phyloP scores from a whole-genome alignment of 1,140 invertebrate species.

The Cyclargus thomasi region DNA sequence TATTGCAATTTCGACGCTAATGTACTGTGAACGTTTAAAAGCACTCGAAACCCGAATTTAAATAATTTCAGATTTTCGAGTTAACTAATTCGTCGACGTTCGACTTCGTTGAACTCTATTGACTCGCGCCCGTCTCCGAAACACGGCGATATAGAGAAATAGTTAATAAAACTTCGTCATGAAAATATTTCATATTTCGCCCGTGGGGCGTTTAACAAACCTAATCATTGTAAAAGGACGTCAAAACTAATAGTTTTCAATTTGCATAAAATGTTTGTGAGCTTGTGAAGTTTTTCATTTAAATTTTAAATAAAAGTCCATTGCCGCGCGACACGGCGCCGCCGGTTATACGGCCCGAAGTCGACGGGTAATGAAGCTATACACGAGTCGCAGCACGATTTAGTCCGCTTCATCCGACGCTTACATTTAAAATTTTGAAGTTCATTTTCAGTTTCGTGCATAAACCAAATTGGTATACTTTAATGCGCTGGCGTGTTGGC shows the following conservation, averaged over 20 bases:
- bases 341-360: not conserved
- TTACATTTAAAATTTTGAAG: constrained; percentile 13
- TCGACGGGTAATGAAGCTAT: not conserved
- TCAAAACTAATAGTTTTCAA: constrained; percentile 15
- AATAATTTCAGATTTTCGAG: not conserved
- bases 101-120: not conserved
- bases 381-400: constrained; percentile 3
- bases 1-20: constrained; percentile 23
- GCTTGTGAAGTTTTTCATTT: constrained; percentile 13
- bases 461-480: constrained; percentile 2
- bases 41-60: not conserved
- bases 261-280: constrained; percentile 12
- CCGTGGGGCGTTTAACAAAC: constrained; percentile 2
- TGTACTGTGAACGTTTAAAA: constrained; percentile 18
- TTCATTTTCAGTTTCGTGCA: constrained; percentile 13
- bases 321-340: constrained; percentile 11
- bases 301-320: constrained; percentile 14
- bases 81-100: not conserved
- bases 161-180: not conserved
- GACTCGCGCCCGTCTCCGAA: not conserved
- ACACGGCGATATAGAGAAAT: not conserved
- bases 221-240: constrained; percentile 15
- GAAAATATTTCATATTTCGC: not conserved
- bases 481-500: constrained; percentile 6
- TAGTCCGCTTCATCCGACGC: constrained; percentile 7